Percentiles rank a stretch among this genome's conserved stretches.
These are phyloP conservation scores for Coleophora deauratella DNA, from an alignment of 2,888 invertebrate genomes.

Conservation along the genomic window DNA sequence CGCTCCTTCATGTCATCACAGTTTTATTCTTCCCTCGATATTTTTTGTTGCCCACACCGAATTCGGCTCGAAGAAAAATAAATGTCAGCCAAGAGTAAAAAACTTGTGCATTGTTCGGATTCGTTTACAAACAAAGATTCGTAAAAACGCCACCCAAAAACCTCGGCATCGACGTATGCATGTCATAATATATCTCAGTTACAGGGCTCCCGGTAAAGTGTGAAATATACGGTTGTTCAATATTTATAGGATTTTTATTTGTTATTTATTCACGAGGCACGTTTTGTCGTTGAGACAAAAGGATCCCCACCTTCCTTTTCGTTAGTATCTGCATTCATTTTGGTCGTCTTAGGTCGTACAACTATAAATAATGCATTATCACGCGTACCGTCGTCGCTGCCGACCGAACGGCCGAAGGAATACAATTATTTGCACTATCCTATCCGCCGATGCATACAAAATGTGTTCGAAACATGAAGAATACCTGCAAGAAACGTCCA, in stretches of 20 bases:
- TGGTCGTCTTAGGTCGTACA: slow-evolving; percentile 56
- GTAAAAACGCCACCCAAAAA: slow-evolving; percentile 49
- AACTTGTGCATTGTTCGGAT: slow-evolving; percentile 43
- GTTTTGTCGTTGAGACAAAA: slow-evolving; percentile 59
- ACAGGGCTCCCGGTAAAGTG: slow-evolving; percentile 53
- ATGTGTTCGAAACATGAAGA: slow-evolving; percentile 14
- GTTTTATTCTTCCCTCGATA: slow-evolving; percentile 20
- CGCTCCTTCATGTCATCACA: slow-evolving; percentile 26
- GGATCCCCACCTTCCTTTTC: slow-evolving; percentile 54
- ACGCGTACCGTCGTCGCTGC: slow-evolving; percentile 52
- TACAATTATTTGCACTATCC: slow-evolving; percentile 50
- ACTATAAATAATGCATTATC: slow-evolving; percentile 72
- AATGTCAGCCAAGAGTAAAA: slow-evolving; percentile 32
- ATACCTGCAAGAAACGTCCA: too few species aligned
- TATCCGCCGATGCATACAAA: slow-evolving; percentile 31
- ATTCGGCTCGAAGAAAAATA: slow-evolving; percentile 15
- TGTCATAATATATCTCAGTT: slow-evolving; percentile 68
- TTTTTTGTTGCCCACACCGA: slow-evolving; percentile 26
- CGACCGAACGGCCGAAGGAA: slow-evolving; percentile 36
- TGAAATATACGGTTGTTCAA: slow-evolving; percentile 69
- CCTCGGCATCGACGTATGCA: slow-evolving; percentile 42
- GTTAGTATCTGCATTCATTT: slow-evolving; percentile 67
- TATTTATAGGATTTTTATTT: slow-evolving; percentile 71
- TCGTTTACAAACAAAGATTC: slow-evolving; percentile 65
- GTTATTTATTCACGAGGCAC: slow-evolving; percentile 65